Evolutionary conservation across 2,888 invertebrate species (phyloP), one percentile per base, ranked within the genome.

Genomic region (Beris chalybata): DNA sequence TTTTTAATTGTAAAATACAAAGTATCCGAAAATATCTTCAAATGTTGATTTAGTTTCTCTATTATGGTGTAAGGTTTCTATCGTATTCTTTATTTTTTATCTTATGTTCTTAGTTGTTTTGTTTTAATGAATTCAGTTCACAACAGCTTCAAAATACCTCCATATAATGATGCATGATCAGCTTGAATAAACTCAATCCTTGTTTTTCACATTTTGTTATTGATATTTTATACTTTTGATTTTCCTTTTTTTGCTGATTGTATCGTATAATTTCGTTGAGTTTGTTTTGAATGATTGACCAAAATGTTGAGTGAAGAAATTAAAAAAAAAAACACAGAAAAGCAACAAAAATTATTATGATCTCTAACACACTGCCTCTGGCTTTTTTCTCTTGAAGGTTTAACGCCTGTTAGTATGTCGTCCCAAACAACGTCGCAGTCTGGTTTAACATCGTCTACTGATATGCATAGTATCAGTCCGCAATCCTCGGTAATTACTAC

Each of bases 321-420:
- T 59, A 72, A 70, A 71, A 70, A 67, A 69, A 48, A 79, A 79
- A 65, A n/a, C 48, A 13, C 15, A 7, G 13, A 72, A 71, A 64
- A 56, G 65, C 66, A 67, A 58, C 61, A 64, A 69, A 71, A 66
- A 50, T 43, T 56, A 47, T 76, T 52, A 58, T 43, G 48, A 58
- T 44, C 48, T 59, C 48, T 81, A 81, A 74, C 73, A 72, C 84
- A 87, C 87, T 88, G 91, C 90, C 91, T 89, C 89, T 89, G 91
- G 91, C 90, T 91, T 86, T 87, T 87, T 70, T 76, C 75, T 87
- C 88, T 87, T 86, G 88, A 89, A 89, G 88, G 87, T 85, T 82
- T 82, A 81, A 79, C 76, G 66, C 50, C 81, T 72, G 77, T 78
- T 73, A 79, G 79, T 75, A 75, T 80, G 77, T 79, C 80, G 78